Conservation (phyloP, 2,113 vertebrate species). For the Mola mola region DNA sequence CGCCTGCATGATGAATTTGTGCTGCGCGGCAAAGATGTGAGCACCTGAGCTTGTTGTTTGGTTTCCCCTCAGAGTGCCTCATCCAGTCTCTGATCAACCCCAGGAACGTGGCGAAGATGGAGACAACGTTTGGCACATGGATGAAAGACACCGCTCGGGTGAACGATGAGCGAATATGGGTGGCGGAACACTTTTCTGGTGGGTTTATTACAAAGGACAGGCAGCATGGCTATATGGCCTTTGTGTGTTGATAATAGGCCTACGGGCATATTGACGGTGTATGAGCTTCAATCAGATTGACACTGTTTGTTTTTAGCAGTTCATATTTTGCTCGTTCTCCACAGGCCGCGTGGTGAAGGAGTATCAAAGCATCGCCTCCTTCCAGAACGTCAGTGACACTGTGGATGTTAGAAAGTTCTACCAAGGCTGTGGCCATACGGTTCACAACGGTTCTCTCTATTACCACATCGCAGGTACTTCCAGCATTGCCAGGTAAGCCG, state of each 20-base stretch:
- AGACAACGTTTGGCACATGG: constrained; percentile 91
- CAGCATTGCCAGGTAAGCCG: constrained; percentile 86
- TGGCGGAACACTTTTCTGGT: constrained; percentile 95
- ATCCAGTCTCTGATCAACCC: constrained; percentile 88
- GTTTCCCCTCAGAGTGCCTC: constrained; percentile 79
- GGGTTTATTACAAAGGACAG: constrained; percentile 1
- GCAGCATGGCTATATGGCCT: background rate
- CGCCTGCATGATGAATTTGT: background rate
- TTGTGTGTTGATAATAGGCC: too few species aligned
- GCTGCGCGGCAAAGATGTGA: background rate
- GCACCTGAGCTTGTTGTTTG: background rate
- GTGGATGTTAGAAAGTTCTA: constrained; percentile 87
- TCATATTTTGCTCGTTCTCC: background rate
- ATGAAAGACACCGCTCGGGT: constrained; percentile 86
- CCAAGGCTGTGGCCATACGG: constrained; percentile 89
- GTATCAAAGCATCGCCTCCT: constrained; percentile 83
- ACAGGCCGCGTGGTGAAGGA: constrained; percentile 88
- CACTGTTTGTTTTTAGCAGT: background rate
- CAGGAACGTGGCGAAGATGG: constrained; percentile 83
- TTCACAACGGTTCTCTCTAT: constrained; percentile 91
- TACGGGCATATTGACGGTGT: too few species aligned
- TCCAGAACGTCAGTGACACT: constrained; percentile 81
- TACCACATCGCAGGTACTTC: constrained; percentile 91
- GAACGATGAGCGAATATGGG: constrained; percentile 90
- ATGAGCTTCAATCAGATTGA: background rate